phyloP scores from a whole-genome alignment of 1,140 invertebrate species.

The Ips typographus region DNA sequence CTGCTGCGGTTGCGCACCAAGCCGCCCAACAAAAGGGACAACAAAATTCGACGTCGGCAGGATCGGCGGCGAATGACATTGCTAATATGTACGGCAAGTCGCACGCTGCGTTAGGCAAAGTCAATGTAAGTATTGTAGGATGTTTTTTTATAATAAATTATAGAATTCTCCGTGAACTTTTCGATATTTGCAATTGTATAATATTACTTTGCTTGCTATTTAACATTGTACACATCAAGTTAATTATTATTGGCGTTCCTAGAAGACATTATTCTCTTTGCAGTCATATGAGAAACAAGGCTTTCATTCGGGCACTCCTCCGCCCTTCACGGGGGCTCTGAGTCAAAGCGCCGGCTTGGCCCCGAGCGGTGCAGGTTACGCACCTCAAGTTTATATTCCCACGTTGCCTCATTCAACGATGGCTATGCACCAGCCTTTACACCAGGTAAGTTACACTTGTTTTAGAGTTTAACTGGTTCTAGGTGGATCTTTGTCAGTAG shows the following conservation, averaged over 20 bases:
- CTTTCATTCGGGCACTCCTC: slow-evolving; percentile 81
- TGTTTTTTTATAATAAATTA: too few species aligned
- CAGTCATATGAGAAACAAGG: slow-evolving; percentile 84
- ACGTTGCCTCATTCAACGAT: slow-evolving; percentile 68
- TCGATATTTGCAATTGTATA: too few species aligned
- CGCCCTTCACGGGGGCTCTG: slow-evolving; percentile 68
- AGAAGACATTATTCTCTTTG: slow-evolving; percentile 40
- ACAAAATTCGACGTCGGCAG: slow-evolving; percentile 60
- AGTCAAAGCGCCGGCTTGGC: slow-evolving; percentile 71
- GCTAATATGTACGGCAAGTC: slow-evolving; percentile 72
- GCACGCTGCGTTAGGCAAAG: slow-evolving; percentile 72
- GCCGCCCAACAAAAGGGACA: slow-evolving; percentile 54
- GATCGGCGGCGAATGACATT: slow-evolving; percentile 63
- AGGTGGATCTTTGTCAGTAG: slow-evolving; percentile 54
- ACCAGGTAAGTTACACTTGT: slow-evolving; percentile 61
- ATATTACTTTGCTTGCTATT: too few species aligned
- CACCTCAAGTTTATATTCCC: slow-evolving; percentile 70
- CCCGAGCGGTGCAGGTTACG: slow-evolving; percentile 64
- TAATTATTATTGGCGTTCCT: slow-evolving; percentile 7
- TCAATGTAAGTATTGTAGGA: slow-evolving; percentile 61
- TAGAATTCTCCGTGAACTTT: too few species aligned
- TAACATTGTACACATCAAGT: too few species aligned
- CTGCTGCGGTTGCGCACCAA: slow-evolving; percentile 48
- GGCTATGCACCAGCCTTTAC: slow-evolving; percentile 70
- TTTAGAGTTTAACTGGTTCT: slow-evolving; percentile 53